Base-by-base conservation (phyloP, 2,113 vertebrate species). In the Syngnathus scovelli region DNA sequence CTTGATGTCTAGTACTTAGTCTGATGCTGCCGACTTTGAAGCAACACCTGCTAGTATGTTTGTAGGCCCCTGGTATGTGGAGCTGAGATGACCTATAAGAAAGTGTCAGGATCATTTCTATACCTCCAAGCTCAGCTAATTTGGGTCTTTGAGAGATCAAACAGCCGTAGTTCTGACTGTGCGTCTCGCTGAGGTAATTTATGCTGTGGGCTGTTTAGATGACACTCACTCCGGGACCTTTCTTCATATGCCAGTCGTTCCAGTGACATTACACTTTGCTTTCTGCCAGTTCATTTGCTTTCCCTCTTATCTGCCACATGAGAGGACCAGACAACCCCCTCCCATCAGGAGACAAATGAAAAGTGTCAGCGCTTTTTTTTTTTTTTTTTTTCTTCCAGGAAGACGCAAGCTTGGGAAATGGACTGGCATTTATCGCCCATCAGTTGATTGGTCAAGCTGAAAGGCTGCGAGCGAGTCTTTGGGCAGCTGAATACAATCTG, bases 301-400 rank as follows among this genome's bases (percentile, higher is more conserved):
- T 41, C 75, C 72, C 74, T 84, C 86, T 91, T 90, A 91, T 90
- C 89, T 83, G 60, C 66, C 68, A 90, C 87, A 89, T 91, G 86
- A 91, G 84, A 91, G 78, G 78, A 81, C 86, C 89, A 90, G 89
- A 91, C 86, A 83, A 71, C 85, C 74, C 76, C 84, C 61, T 44
- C 64, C 85, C 84, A 71, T 78, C 78, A 84, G 70, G 79, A 83
- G 75, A 81, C 63, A 1, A 74, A 77, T 70, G 86, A 89, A 88
- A 87, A 86, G 87, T 81, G 79, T 79, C 80, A 64, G 64, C 41
- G n/a, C 74, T 56, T 80, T 85, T 81, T 43, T 33, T 21, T 61
- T 61, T n/a, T n/a, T n/a, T 5, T 21, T 9, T n/a, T n/a, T n/a
- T 5, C 15, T 9, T 15, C 64, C 13, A 64, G 64, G 73, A 78